phyloP scores from a whole-genome alignment of 2,888 invertebrate species.

The Oscheius sp. region DNA sequence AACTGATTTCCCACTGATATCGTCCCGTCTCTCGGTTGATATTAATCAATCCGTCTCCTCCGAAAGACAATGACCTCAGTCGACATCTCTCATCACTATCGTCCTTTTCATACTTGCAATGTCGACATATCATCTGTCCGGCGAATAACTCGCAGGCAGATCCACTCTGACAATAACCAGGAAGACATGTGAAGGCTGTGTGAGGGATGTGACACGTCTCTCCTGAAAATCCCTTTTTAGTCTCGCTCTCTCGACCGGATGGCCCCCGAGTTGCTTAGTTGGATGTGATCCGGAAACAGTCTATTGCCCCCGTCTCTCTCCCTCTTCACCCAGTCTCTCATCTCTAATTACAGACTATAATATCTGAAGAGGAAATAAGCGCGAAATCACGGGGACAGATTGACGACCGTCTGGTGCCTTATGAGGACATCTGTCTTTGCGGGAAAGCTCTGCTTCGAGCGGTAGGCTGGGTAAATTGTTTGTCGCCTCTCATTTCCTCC shows the following conservation, averaged over 20 bases:
- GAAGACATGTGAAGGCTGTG: conserved; percentile 46
- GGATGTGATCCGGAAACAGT: conserved; percentile 22
- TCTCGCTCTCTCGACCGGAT: conserved; percentile 20
- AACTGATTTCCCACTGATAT: conserved; percentile 51
- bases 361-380: conserved; percentile 17
- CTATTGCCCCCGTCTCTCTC: neutral
- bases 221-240: too few relatives aligned
- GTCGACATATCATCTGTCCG: conserved; percentile 45
- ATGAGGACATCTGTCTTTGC: conserved; percentile 10
- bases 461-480: neutral
- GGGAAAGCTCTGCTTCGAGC: neutral
- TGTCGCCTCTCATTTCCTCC: too few relatives aligned
- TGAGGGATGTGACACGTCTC: conserved; percentile 45
- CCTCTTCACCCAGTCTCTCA: neutral
- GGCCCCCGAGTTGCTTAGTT: neutral
- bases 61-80: conserved; percentile 60
- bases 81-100: conserved; percentile 57
- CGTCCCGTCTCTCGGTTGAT: conserved; percentile 47
- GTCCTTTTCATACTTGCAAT: conserved; percentile 41
- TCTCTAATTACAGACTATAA: conserved; percentile 15
- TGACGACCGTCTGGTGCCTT: conserved; percentile 23
- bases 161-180: conserved; percentile 51
- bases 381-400: conserved; percentile 25
- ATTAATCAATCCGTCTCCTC: conserved; percentile 54
- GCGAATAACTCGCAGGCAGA: conserved; percentile 45